These are phyloP conservation scores for Carduelis carduelis DNA, from an alignment of 2,797 vertebrate species.

Conservation along the genomic window DNA sequence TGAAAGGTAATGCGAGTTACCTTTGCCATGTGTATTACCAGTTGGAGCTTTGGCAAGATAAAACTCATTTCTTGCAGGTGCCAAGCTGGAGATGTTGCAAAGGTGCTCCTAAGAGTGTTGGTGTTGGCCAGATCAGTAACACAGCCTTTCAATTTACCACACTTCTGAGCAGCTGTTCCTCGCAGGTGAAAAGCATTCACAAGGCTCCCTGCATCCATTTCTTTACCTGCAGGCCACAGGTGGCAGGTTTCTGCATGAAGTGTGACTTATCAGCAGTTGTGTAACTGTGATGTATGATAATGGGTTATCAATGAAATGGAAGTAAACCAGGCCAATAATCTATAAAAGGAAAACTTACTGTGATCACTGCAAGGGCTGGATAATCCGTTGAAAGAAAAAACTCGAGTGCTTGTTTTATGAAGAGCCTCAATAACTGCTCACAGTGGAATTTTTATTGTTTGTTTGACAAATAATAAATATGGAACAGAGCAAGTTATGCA, in stretches of 20 bases:
- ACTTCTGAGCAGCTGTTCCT: not conserved
- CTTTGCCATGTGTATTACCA: not conserved
- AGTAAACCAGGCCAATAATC: not conserved
- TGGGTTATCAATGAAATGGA: not conserved
- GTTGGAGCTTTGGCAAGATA: not conserved
- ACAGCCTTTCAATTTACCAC: rapidly evolving
- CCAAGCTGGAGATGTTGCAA: not conserved
- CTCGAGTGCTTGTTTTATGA: not conserved
- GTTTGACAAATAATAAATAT: not conserved
- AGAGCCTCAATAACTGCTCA: not conserved
- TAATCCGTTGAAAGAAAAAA: not conserved
- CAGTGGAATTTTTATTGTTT: not conserved
- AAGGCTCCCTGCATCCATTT: not conserved
- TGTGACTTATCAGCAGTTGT: not conserved
- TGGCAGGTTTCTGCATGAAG: not conserved
- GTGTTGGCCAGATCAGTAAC: not conserved
- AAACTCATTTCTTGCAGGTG: not conserved
- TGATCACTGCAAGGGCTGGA: not conserved
- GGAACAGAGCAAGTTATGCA: not conserved
- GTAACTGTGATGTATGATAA: not conserved
- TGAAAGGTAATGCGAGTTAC: not conserved
- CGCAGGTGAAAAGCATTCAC: not conserved
- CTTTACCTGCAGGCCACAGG: not conserved
- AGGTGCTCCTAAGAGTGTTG: not conserved
- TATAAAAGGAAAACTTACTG: not conserved